Evolutionary conservation across 2,888 invertebrate species (phyloP).

Genomic region (Pediacus dermestoides): DNA sequence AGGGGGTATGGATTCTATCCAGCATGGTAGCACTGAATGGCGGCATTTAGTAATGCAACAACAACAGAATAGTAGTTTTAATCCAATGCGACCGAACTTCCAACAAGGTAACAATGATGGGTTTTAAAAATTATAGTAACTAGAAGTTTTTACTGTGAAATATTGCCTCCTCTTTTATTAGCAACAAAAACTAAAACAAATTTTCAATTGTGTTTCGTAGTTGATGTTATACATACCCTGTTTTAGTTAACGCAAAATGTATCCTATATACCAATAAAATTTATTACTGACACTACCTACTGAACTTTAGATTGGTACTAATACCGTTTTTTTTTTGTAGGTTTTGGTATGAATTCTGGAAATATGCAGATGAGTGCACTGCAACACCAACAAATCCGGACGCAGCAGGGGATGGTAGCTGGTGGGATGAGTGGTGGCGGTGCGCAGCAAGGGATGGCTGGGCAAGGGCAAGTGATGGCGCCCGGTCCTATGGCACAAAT

Average conservation of each 20-base stretch:
- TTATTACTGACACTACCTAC: too few species aligned
- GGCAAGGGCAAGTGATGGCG: constrained; percentile 34
- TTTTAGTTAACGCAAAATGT: too few species aligned
- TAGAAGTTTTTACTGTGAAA: constrained; percentile 3
- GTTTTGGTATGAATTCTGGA: constrained; percentile 38
- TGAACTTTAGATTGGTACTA: too few species aligned
- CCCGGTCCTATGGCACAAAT: constrained; percentile 45
- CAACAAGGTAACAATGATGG: constrained; percentile 47
- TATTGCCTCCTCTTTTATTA: too few species aligned
- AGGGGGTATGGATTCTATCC: constrained; percentile 48
- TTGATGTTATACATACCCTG: too few species aligned
- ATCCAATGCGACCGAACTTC: constrained; percentile 53
- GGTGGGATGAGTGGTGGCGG: constrained; percentile 39
- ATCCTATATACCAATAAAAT: too few species aligned
- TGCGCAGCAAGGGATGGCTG: constrained; percentile 28
- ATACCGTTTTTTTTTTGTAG: constrained; percentile 21
- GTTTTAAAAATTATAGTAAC: constrained; percentile 2
- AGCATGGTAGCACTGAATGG: constrained; percentile 56
- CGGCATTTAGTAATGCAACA: constrained; percentile 63
- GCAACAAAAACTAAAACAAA: too few species aligned
- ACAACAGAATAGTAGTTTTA: constrained; percentile 51
- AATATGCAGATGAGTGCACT: constrained; percentile 49
- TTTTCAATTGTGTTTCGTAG: too few species aligned
- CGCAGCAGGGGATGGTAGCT: constrained; percentile 47
- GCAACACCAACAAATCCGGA: constrained; percentile 52